Evolutionary conservation across 2,888 invertebrate genomes (phyloP).

Genomic region (Synanthedon formicaeformis): DNA sequence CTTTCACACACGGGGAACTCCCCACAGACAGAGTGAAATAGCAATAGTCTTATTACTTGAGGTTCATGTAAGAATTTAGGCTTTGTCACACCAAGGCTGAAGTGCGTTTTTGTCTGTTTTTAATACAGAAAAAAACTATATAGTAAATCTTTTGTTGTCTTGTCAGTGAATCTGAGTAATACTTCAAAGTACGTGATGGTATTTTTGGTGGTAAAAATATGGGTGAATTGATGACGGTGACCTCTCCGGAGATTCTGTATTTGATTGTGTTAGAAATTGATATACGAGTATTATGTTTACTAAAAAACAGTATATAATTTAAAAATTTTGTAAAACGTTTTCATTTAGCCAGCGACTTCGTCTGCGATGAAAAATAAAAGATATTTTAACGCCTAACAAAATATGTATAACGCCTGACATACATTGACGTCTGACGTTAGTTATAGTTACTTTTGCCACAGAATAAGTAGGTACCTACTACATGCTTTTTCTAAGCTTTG

Average conservation of each 20-base stretch:
- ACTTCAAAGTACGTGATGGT: constrained; percentile 45
- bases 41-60: constrained; percentile 8
- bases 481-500: too few relatives aligned
- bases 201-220: constrained; percentile 50
- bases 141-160: constrained; percentile 53
- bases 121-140: constrained; percentile 11
- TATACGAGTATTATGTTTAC: not conserved
- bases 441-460: too few relatives aligned
- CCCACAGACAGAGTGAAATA: constrained; percentile 18
- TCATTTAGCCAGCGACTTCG: too few relatives aligned
- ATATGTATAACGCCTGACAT: too few relatives aligned
- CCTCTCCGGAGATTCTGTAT: constrained; percentile 17
- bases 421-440: too few relatives aligned
- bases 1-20: constrained; percentile 19
- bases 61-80: constrained; percentile 18
- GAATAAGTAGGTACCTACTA: too few relatives aligned
- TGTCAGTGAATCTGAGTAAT: constrained; percentile 39
- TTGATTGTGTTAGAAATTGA: constrained; percentile 20
- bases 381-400: too few relatives aligned
- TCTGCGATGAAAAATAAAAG: too few relatives aligned
- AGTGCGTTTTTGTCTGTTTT: constrained; percentile 13
- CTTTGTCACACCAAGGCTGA: constrained; percentile 21
- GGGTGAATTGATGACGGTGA: constrained; percentile 36
- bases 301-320: not conserved
- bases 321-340: too few relatives aligned